Evolutionary conservation across 2,888 invertebrate species (phyloP), one percentile per base, ranked within the genome.

Genomic region (Yponomeuta evonymella): DNA sequence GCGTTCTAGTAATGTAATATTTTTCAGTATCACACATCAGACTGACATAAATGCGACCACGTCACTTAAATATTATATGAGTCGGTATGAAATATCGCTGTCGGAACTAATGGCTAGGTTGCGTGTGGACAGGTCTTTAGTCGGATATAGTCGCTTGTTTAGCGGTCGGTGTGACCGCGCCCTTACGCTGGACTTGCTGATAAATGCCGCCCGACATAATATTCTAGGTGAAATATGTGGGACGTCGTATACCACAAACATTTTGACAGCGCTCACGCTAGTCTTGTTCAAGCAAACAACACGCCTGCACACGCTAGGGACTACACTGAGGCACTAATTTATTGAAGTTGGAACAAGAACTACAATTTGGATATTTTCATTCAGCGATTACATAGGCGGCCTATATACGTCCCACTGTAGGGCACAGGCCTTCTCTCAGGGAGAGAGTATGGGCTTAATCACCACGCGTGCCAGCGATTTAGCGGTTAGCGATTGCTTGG

Each of bases 71-170:
- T 68, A 48, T 51, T 51, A 51, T 51, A 68, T 68, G 51, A 30
- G 68, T 29, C 48, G 23, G 68, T 30, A 68, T 68, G 68, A 68
- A 51, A 51, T 58, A 58, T 68, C 68, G 68, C 30, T 68, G 68
- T 51, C 30, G 48, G 77, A 77, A 78, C 79, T 90, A 90, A 91
- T 90, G 86, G 87, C 76, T 79, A 77, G 80, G 77, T 91, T 79
- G 90, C 91, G 88, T 89, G 51, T 58, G 15, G 51, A 15, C 12
- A 12, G 51, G 51, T 15, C 51, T 58, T 58, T 58, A 58, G 51
- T 12, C 51, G 51, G 51, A 58, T 12, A 58, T 58, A 12, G 51
- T 58, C 12, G 51, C 51, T 58, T 58, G 51, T 58, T 58, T 58
- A 58, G 51, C 51, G 51, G 51, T 58, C 51, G 51, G 51, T 58